Evolutionary conservation across 30 jellyfish, hydroid and myxozoan species (phyloP), one percentile per base, ranked within the genome.

Genomic region (Aurelia sp.): DNA sequence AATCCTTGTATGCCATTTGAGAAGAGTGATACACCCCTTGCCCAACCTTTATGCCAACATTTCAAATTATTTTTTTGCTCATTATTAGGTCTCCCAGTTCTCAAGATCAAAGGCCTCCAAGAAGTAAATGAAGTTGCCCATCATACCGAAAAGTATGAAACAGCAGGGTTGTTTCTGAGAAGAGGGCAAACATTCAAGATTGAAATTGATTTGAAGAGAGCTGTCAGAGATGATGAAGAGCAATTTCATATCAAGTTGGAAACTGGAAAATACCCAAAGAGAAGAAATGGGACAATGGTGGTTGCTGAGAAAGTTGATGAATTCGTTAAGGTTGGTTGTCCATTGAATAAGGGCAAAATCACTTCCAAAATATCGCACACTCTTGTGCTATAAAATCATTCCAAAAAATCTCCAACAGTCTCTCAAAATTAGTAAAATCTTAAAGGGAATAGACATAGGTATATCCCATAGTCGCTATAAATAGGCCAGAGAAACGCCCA

Each of bases 101-200:
- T 35, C 30, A 78, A 66, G 59, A 73, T 88, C 22, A 53, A 88
- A n/a, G 90, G 81, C 66, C 80, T 88, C 50, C 27, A 35, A 13
- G 89, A 69, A 57, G 63, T 44, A 60, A 88, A 88, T 80, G 91
- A 72, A 22, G 62, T 48, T 12, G 71, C 61, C 4, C 97, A 90
- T 77, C 84, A 82, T 61, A 90, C 97, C 2, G 91, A 65, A 21
- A 63, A 73, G 52, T 90, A 81, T 77, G 94, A 84, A 67, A 20
- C 93, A 15, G 48, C 72, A 8, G 97, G 92, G 15, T 57, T 82
- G 41, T 67, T 90, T 38, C 75, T 90, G 20, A 88, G 97, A 53
- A 74, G 97, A 61, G 97, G 97, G 8, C 83, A 66, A 65, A 85
- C 90, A 13, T 81, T 90, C 86, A 64, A 82, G 38, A 63, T 90